Base-by-base conservation (phyloP, 2,113 vertebrate species). In the Balaenoptera acutorostrata region DNA sequence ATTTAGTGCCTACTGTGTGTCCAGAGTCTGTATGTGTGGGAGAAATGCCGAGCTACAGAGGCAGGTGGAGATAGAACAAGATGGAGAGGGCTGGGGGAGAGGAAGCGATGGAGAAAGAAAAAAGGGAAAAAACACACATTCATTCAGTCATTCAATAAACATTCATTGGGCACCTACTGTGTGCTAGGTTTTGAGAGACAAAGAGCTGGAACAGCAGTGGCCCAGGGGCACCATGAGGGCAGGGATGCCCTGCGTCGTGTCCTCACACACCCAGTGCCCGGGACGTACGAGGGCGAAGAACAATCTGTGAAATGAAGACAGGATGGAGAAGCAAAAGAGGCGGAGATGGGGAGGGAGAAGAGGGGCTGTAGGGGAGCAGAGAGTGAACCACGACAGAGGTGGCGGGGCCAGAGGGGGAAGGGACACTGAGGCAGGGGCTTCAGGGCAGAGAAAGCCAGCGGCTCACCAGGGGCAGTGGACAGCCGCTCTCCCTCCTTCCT, bases 371-470 rank as follows among this genome's bases (percentile, higher is more conserved):
- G 33, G 21, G 31, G 36, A 9, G 15, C 18, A 8, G 27, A 39
- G 49, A 3, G 5, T 3, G 8, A 12, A 27, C 20, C 44, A 8
- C 2, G 11, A 6, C 17, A 36, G 41, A 9, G 36, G 20, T 8
- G 18, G 31, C 0, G 0, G 33, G 75, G 49, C 25, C 0, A 10
- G 49, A 27, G 11, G 46, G 11, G 5, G 12, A 14, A 31, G 52
- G 41, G 49, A 46, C 52, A 41, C 52, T 0, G 25, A 63, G 77
- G 33, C 17, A 11, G 63, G 1, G 68, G 59, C 33, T 8, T 3
- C 10, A 59, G 64, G 74, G 55, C 21, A 33, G 52, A 33, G 63
- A 41, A 4, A n/a, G 55, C 36, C 0, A 46, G 57, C 1, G 61
- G 64, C 57, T 44, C 11, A 3, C 75, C 57, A 33, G 20, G 52